A percentile compares a stretch with the other conserved stretches of the same genome.
Conservation (phyloP, 2,113 vertebrate species). For the Colius striatus region DNA sequence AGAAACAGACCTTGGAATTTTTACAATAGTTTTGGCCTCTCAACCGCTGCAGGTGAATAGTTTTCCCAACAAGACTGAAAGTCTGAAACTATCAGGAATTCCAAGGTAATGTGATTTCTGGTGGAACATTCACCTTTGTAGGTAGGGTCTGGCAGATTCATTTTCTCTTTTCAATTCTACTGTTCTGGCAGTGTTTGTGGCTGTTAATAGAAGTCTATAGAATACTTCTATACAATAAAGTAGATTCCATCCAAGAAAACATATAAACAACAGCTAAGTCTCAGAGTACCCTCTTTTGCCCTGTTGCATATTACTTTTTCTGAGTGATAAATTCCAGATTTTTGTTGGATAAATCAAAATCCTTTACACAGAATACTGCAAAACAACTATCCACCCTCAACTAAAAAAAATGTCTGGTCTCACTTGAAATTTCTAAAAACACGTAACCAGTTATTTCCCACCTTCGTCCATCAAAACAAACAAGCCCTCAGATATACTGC, state of each 20-base stretch:
- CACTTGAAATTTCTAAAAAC: not conserved
- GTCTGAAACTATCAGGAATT: not conserved
- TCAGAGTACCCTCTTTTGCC: not conserved
- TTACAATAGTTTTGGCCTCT: slow-evolving; percentile 2
- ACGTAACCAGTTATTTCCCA: not conserved
- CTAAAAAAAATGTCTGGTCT: not conserved
- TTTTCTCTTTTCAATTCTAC: not conserved
- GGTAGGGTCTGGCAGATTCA: slow-evolving; percentile 19
- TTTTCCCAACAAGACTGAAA: not conserved
- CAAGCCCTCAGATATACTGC: not conserved
- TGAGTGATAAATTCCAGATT: not conserved
- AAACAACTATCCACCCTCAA: not conserved
- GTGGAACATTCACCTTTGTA: slow-evolving; percentile 21
- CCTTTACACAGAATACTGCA: not conserved
- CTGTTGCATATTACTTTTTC: not conserved
- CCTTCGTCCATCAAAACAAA: not conserved
- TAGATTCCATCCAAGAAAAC: not conserved
- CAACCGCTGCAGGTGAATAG: not conserved
- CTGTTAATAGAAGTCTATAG: not conserved
- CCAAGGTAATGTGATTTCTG: slow-evolving; percentile 21
- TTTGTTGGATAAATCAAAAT: not conserved
- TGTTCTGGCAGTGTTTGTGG: not conserved
- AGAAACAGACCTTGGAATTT: slow-evolving; percentile 11
- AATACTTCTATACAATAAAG: not conserved
- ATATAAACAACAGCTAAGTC: not conserved